Percentiles rank a stretch among this genome's conserved stretches.
These are phyloP conservation scores for Myotis yumanensis DNA, from an alignment of 2,113 vertebrate species.

Conservation along the genomic window DNA sequence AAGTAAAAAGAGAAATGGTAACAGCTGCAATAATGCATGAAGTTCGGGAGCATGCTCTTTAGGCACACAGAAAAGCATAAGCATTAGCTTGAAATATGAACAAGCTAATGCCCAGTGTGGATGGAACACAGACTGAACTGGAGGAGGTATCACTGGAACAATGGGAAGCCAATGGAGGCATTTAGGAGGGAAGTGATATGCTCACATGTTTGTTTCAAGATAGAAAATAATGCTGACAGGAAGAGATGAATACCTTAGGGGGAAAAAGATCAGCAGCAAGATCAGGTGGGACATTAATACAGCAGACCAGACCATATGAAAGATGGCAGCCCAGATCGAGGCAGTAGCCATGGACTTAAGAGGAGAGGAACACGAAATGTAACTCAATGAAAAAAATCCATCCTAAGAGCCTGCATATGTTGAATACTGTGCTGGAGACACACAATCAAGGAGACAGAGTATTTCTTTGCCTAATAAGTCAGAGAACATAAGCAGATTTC, in stretches of 20 bases:
- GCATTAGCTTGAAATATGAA: not conserved
- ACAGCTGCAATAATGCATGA: not conserved
- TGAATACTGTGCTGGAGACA: not conserved
- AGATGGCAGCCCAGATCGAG: not conserved
- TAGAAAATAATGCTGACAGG: not conserved
- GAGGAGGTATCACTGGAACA: not conserved
- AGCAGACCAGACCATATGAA: not conserved
- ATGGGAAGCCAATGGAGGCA: not conserved
- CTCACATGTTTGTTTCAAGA: not conserved
- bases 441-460: not conserved
- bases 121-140: not conserved
- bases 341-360: not conserved
- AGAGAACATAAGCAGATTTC: not conserved
- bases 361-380: not conserved
- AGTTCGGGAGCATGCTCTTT: not conserved
- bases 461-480: not conserved
- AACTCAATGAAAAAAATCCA: not conserved
- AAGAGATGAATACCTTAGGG: not conserved
- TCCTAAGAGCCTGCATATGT: not conserved
- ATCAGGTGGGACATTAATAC: not conserved
- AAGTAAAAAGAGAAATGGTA: not conserved
- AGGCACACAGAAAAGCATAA: not conserved
- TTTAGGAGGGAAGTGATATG: not conserved
- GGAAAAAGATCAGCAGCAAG: not conserved
- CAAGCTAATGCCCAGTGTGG: not conserved